These are phyloP conservation scores for Danio choprae DNA, from an alignment of 2,797 vertebrate species.

Conservation along the genomic window DNA sequence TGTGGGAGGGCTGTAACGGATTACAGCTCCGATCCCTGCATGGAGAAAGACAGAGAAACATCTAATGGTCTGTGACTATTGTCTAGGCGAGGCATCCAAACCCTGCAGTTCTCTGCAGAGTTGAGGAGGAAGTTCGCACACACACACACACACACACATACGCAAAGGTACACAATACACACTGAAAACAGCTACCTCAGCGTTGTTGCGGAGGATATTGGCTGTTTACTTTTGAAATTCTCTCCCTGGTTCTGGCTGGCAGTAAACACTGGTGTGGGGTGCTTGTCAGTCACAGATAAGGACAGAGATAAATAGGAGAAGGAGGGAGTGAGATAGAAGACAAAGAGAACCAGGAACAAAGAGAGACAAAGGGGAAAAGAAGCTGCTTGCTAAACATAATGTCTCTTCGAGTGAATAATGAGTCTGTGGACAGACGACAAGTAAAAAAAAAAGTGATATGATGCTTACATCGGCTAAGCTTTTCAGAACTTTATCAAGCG, in stretches of 20 bases:
- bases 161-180: conserved; percentile 23
- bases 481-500: conserved; percentile 21
- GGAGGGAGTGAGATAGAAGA: conserved; percentile 50
- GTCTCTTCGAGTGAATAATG: conserved; percentile 37
- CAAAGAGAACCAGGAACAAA: conserved; percentile 56
- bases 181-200: conserved; percentile 37
- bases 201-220: conserved; percentile 37
- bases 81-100: conserved; percentile 42
- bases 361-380: conserved; percentile 62
- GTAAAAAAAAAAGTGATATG: conserved; percentile 34
- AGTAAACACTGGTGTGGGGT: conserved; percentile 43
- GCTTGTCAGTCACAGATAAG: conserved; percentile 58
- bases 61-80: conserved; percentile 47
- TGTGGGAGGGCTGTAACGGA: conserved; percentile 21
- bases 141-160: conserved; percentile 22
- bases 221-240: conserved; percentile 45
- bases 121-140: conserved; percentile 15
- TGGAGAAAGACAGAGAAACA: conserved; percentile 27
- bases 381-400: conserved; percentile 44
- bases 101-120: conserved; percentile 29
- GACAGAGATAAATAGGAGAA: conserved; percentile 50
- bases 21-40: conserved; percentile 24
- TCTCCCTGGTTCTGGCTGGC: conserved; percentile 34
- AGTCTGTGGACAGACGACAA: conserved; percentile 12
- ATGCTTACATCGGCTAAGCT: conserved; percentile 5